Evolutionary conservation across 2,888 invertebrate genomes (phyloP).

Genomic region (Volucella bombylans): DNA sequence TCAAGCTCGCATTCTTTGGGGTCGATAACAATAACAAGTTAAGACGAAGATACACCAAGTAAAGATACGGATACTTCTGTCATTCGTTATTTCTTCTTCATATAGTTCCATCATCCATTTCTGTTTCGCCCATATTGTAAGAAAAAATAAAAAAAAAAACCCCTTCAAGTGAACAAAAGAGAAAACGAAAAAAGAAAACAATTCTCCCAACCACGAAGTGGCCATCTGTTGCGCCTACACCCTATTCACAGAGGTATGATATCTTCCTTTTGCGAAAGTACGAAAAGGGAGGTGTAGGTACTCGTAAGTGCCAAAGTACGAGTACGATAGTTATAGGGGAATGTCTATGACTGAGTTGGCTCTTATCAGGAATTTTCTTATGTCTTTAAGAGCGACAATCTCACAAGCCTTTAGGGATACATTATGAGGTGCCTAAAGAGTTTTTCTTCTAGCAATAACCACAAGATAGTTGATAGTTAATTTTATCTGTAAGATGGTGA

Average conservation of each 20-base stretch:
- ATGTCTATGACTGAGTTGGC: too few species aligned
- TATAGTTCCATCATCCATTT: too few species aligned
- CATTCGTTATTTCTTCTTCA: constrained; percentile 27
- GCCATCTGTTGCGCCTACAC: constrained; percentile 47
- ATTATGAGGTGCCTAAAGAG: constrained; percentile 3
- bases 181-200: constrained; percentile 5
- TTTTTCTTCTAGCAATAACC: constrained; percentile 13
- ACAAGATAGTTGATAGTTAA: not conserved
- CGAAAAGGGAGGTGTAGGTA: constrained; percentile 7
- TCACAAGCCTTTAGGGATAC: constrained; percentile 5
- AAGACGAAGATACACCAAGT: constrained; percentile 46
- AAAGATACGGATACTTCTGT: constrained; percentile 54
- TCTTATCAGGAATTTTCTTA: too few species aligned
- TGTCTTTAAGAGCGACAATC: constrained; percentile 4
- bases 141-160: too few species aligned
- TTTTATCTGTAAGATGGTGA: too few species aligned
- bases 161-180: not conserved
- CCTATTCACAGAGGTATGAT: constrained; percentile 2
- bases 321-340: too few species aligned
- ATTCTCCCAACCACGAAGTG: constrained; percentile 52
- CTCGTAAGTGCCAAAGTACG: too few species aligned
- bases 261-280: constrained; percentile 9
- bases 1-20: constrained; percentile 40
- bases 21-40: constrained; percentile 65
- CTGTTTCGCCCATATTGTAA: too few species aligned